These are phyloP conservation scores for Herminia tarsipennalis DNA, from an alignment of 2,888 invertebrate species.

Conservation along the genomic window DNA sequence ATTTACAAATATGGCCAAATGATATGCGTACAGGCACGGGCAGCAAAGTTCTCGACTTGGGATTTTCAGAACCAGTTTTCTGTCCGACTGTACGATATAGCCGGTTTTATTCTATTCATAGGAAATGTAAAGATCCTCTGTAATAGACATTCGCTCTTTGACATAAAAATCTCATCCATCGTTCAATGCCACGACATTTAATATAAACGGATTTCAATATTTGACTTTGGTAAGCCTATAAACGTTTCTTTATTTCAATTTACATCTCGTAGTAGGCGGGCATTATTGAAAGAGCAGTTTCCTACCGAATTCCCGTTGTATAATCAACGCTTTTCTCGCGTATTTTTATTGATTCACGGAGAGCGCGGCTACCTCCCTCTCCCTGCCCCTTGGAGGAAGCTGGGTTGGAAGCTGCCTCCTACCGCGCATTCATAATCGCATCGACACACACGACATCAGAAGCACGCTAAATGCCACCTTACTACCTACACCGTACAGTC, in stretches of 20 bases:
- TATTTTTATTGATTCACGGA: slow-evolving; percentile 84
- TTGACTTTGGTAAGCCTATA: slow-evolving; percentile 49
- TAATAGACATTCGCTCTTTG: slow-evolving; percentile 7
- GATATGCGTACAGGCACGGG: slow-evolving; percentile 46
- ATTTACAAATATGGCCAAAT: slow-evolving; percentile 58
- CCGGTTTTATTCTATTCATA: slow-evolving; percentile 2
- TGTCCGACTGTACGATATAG: slow-evolving; percentile 16
- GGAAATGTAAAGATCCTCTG: neutral
- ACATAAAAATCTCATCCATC: slow-evolving; percentile 16
- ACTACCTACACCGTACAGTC: slow-evolving; percentile 57
- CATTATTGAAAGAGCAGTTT: slow-evolving; percentile 75
- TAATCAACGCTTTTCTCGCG: slow-evolving; percentile 85
- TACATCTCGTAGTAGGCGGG: slow-evolving; percentile 54
- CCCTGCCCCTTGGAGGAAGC: slow-evolving; percentile 67
- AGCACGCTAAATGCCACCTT: slow-evolving; percentile 65
- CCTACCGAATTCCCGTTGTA: slow-evolving; percentile 78
- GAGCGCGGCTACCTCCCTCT: slow-evolving; percentile 59
- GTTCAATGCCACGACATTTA: slow-evolving; percentile 12
- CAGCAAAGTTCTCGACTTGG: slow-evolving; percentile 19
- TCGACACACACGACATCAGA: slow-evolving; percentile 74
- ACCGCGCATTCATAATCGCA: slow-evolving; percentile 85
- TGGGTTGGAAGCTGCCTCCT: slow-evolving; percentile 82
- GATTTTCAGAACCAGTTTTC: slow-evolving; percentile 29
- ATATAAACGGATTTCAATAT: slow-evolving; percentile 48
- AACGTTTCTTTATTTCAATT: slow-evolving; percentile 60